Evolutionary conservation across 2,113 vertebrate genomes (phyloP).

Genomic region (Centropus unirufus): DNA sequence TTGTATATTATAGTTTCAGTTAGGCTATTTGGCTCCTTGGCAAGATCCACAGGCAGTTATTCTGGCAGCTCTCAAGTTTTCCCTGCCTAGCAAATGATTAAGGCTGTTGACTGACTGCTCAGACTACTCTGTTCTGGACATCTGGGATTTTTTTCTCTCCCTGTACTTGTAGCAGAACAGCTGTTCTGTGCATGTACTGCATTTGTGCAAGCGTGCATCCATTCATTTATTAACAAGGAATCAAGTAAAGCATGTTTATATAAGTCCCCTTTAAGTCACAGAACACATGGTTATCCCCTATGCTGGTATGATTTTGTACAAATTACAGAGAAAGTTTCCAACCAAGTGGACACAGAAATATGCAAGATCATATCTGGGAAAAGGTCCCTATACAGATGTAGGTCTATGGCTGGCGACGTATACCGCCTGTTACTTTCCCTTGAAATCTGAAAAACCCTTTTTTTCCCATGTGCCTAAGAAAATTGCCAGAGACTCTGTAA

Average conservation of each 20-base stretch:
- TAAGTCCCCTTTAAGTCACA: neutral
- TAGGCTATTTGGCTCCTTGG: conserved; percentile 40
- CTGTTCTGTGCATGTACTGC: neutral
- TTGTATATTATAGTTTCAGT: conserved; percentile 10
- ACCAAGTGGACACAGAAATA: neutral
- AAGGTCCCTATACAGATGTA: neutral
- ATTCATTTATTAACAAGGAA: conserved; percentile 8
- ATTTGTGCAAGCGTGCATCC: neutral
- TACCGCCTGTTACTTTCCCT: neutral
- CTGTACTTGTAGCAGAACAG: neutral
- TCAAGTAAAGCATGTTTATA: neutral
- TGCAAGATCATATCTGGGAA: neutral
- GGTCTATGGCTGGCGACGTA: neutral
- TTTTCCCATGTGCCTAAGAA: conserved; percentile 32
- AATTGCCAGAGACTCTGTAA: conserved; percentile 35
- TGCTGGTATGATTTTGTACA: neutral
- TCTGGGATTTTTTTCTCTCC: neutral
- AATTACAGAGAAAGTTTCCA: neutral
- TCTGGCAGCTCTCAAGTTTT: conserved; percentile 40
- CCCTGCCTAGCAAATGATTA: conserved; percentile 1
- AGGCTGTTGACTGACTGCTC: conserved; percentile 24
- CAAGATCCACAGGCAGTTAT: neutral
- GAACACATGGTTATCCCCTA: neutral
- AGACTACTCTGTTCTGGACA: neutral
- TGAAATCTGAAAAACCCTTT: neutral